Evolutionary conservation across 2,797 vertebrate genomes (phyloP).

Genomic region (Anguilla obscura): DNA sequence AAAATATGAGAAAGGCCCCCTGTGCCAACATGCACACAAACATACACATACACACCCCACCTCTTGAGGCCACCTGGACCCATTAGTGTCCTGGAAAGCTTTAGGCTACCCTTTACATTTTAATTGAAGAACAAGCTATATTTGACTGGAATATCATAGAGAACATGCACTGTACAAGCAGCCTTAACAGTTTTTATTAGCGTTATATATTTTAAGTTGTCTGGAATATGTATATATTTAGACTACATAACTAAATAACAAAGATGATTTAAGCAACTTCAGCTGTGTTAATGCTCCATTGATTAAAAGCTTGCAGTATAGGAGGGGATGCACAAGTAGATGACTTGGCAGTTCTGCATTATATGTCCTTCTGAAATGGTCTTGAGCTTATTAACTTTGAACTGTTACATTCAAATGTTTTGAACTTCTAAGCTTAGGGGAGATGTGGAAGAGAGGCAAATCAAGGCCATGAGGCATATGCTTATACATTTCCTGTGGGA

Average conservation of each 20-base stretch:
- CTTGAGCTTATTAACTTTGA: not conserved
- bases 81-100: not conserved
- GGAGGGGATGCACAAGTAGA: not conserved
- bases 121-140: not conserved
- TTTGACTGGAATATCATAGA: not conserved
- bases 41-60: too few relatives aligned
- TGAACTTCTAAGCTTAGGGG: too few relatives aligned
- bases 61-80: too few relatives aligned
- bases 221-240: not conserved
- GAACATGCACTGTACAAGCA: not conserved
- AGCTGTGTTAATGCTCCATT: too few relatives aligned
- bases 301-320: too few relatives aligned
- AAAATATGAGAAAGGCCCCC: too few relatives aligned
- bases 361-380: not conserved
- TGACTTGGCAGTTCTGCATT: not conserved
- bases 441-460: not conserved
- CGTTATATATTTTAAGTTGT: not conserved
- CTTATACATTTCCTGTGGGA: not conserved
- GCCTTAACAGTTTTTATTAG: not conserved
- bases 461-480: not conserved
- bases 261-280: too few relatives aligned
- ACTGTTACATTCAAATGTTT: not conserved
- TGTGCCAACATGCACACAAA: too few relatives aligned
- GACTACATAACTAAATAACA: not conserved
- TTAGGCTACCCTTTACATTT: not conserved